Evolutionary conservation across 2,888 invertebrate genomes (phyloP).

Genomic region (Chloroclystis v-ata): DNA sequence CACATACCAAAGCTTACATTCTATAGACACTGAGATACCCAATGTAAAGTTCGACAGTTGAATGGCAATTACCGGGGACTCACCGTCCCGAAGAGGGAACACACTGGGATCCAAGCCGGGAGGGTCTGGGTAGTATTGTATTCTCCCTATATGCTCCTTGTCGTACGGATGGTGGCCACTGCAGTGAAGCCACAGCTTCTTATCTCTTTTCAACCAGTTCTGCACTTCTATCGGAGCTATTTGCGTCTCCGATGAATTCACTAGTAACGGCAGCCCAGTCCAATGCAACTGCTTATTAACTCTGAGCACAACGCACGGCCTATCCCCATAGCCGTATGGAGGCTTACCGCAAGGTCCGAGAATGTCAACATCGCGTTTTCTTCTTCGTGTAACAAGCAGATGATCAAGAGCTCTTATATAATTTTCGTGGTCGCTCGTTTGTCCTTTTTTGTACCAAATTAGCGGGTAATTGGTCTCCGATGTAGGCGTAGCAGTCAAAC

Average conservation of each 20-base stretch:
- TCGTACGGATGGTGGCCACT: conserved; percentile 56
- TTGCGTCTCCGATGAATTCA: conserved; percentile 35
- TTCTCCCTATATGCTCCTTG: conserved; percentile 56
- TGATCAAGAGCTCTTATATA: conserved; percentile 53
- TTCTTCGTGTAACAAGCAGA: conserved; percentile 38
- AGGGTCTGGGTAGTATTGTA: conserved; percentile 61
- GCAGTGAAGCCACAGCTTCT: conserved; percentile 58
- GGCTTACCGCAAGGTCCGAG: conserved; percentile 57
- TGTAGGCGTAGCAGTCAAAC: conserved; percentile 56
- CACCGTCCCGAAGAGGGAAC: conserved; percentile 45
- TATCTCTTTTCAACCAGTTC: conserved; percentile 44
- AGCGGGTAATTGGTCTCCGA: conserved; percentile 44
- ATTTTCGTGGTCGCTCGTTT: conserved; percentile 44
- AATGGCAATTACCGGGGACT: conserved; percentile 54
- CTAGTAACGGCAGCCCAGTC: conserved; percentile 49
- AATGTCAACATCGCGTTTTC: conserved; percentile 34
- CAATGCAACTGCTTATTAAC: conserved; percentile 59
- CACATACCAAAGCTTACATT: conserved; percentile 64
- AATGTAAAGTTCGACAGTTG: conserved; percentile 58
- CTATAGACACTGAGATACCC: conserved; percentile 54
- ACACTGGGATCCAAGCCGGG: conserved; percentile 55
- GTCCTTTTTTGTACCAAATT: conserved; percentile 54
- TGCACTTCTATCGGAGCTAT: conserved; percentile 46
- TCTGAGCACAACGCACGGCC: conserved; percentile 59
- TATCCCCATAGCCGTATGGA: conserved; percentile 61